Conservation (phyloP, 2,113 vertebrate species). For the Mustela nigripes region DNA sequence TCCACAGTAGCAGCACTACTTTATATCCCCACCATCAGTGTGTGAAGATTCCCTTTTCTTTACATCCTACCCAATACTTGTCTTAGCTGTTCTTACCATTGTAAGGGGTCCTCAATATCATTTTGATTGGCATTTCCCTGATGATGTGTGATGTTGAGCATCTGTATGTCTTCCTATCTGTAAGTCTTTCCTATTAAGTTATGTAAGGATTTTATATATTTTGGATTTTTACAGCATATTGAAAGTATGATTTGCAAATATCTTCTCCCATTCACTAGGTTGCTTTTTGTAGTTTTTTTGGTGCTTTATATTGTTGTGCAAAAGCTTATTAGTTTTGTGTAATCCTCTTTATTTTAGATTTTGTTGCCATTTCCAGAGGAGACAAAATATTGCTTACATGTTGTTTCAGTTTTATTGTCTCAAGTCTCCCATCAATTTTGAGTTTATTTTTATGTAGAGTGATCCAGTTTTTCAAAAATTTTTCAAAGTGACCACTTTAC, state of each 20-base stretch:
- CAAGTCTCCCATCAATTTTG: not conserved
- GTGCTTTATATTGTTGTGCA: not conserved
- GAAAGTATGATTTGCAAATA: not conserved
- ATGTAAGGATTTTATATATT: not conserved
- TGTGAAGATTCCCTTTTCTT: not conserved
- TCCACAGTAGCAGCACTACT: not conserved
- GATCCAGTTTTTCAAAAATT: not conserved
- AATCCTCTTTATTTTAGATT: not conserved
- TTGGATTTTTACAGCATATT: not conserved
- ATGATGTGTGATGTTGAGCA: not conserved
- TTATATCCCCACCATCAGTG: not conserved
- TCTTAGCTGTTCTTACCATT: not conserved
- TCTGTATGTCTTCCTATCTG: not conserved
- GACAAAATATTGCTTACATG: not conserved
- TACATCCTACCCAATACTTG: not conserved
- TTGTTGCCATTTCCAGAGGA: not conserved
- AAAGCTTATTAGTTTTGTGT: not conserved
- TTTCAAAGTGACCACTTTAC: not conserved
- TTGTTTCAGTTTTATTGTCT: not conserved
- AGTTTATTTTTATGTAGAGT: not conserved
- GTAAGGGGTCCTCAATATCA: not conserved
- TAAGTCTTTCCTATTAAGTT: not conserved
- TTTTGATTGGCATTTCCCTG: not conserved
- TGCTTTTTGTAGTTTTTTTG: not conserved
- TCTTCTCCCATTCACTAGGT: not conserved